phyloP scores from a whole-genome alignment of 2,888 invertebrate genomes.

The Notodromas monacha region DNA sequence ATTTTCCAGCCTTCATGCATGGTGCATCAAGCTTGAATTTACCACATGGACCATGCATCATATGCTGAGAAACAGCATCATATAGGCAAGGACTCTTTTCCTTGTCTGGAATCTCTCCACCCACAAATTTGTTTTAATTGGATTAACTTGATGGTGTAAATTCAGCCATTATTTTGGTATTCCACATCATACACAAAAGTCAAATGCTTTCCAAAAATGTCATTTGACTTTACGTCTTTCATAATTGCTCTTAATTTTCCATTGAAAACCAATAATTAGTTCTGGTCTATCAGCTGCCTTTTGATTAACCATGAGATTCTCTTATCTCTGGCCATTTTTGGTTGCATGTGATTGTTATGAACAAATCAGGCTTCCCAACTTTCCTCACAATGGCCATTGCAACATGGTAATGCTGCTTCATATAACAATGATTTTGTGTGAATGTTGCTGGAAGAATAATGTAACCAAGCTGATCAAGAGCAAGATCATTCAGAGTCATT shows the following conservation, averaged over 20 bases:
- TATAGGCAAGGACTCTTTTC: slow-evolving; percentile 7
- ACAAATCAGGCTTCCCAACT: slow-evolving; percentile 11
- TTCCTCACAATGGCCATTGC: slow-evolving; percentile 11
- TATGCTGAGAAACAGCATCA: slow-evolving; percentile 10
- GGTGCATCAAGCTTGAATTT: slow-evolving; percentile 8
- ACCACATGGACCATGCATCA: slow-evolving; percentile 10
- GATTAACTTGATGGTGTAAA: too few species aligned
- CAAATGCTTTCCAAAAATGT: slow-evolving; percentile 10
- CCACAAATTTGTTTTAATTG: slow-evolving; percentile 10
- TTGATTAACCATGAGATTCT: slow-evolving; percentile 7
- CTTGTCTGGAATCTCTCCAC: slow-evolving; percentile 10
- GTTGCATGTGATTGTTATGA: slow-evolving; percentile 10
- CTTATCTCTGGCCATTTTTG: slow-evolving; percentile 10
- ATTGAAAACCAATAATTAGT: slow-evolving; percentile 9
- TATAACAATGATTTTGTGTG: slow-evolving; percentile 10
- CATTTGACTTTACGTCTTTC: neutral
- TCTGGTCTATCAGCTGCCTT: slow-evolving; percentile 8
- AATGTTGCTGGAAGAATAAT: slow-evolving; percentile 12
- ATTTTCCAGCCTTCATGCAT: slow-evolving; percentile 11
- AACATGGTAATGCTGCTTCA: slow-evolving; percentile 11
- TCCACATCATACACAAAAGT: slow-evolving; percentile 12
- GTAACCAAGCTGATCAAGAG: too few species aligned
- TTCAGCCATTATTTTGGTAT: slow-evolving; percentile 14
- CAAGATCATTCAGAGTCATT: too few species aligned
- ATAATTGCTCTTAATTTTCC: slow-evolving; percentile 8